phyloP scores from a whole-genome alignment of 2,113 vertebrate species.

The Ailuropoda melanoleuca region DNA sequence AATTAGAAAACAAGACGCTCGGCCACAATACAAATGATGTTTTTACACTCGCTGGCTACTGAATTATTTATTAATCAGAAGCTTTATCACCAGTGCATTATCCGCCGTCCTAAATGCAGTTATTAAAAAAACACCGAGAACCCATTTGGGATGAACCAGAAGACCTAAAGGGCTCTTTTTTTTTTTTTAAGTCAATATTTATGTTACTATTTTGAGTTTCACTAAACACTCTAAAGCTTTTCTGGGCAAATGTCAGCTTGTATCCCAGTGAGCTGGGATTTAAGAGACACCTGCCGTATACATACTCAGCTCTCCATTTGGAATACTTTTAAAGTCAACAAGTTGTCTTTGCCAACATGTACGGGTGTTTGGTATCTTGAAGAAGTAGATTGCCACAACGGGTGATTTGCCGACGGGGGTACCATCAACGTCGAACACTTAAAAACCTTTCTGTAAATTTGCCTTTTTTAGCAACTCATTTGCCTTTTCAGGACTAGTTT shows the following conservation, averaged over 20 bases:
- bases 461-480: background rate
- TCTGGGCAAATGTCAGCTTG: background rate
- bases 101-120: background rate
- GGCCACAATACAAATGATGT: background rate
- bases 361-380: background rate
- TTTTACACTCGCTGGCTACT: background rate
- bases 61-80: constrained; percentile 51
- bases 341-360: background rate
- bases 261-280: background rate
- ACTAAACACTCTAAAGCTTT: background rate
- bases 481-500: background rate
- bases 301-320: background rate
- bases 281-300: background rate
- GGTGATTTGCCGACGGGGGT: background rate
- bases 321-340: constrained; percentile 36
- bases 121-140: background rate
- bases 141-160: background rate
- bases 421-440: background rate
- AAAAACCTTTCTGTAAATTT: background rate
- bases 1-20: constrained; percentile 46
- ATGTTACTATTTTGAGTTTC: constrained; percentile 50
- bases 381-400: background rate
- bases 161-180: background rate
- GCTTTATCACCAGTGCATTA: background rate
- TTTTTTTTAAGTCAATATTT: background rate